A percentile compares a stretch with the other conserved stretches of the same genome.
Evolutionary conservation across 2,797 vertebrate genomes (phyloP).

Genomic region (Rachycentron canadum): DNA sequence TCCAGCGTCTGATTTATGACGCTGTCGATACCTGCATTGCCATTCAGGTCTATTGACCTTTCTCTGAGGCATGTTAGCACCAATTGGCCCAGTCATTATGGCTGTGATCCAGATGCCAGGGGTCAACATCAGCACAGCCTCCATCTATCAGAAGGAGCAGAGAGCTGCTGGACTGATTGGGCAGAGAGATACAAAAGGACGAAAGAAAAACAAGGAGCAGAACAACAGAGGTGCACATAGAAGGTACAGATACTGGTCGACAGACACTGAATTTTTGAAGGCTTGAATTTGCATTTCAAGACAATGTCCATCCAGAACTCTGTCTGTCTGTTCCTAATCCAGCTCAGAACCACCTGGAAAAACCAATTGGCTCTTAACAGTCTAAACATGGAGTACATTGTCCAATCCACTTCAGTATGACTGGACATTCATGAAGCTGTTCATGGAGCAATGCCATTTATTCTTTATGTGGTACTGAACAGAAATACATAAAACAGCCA

Average conservation of each 20-base stretch:
- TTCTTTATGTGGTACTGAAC: neutral
- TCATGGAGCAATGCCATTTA: neutral
- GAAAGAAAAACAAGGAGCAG: constrained; percentile 1
- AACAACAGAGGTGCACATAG: neutral
- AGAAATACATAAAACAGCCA: neutral
- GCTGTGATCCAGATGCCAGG: constrained; percentile 61
- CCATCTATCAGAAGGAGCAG: constrained; percentile 43
- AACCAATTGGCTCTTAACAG: neutral
- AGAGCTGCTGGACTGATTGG: constrained; percentile 17
- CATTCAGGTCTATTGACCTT: constrained; percentile 78
- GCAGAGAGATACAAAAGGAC: neutral
- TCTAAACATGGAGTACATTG: neutral
- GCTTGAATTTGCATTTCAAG: neutral
- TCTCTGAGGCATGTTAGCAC: constrained; percentile 71
- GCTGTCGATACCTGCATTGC: constrained; percentile 70
- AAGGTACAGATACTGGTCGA: neutral
- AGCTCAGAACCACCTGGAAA: neutral
- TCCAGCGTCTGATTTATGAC: constrained; percentile 68
- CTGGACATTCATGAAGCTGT: neutral
- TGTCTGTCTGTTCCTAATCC: neutral
- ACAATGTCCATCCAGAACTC: neutral
- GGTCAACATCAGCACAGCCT: constrained; percentile 44
- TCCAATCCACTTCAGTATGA: neutral
- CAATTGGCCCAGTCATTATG: constrained; percentile 65
- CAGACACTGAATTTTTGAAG: neutral